A percentile compares a stretch with the other conserved stretches of the same genome.
Conservation (phyloP, 2,888 invertebrate species). For the Diarsia brunnea region DNA sequence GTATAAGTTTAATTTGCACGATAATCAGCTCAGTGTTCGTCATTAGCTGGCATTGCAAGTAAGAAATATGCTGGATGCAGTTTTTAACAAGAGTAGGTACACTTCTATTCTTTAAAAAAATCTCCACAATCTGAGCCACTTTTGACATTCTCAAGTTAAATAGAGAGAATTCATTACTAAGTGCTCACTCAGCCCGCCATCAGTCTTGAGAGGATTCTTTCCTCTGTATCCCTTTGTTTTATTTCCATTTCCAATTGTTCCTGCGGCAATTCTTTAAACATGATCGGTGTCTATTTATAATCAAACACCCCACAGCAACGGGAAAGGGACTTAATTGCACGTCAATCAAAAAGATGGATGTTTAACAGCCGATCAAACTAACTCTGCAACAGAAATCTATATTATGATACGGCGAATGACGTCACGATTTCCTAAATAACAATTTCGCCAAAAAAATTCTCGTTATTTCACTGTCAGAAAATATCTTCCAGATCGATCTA, state of each 20-base stretch:
- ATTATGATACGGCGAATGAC: not conserved
- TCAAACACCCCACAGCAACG: not conserved
- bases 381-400: not conserved
- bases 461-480: not conserved
- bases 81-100: not conserved
- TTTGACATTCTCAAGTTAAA: not conserved
- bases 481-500: not conserved
- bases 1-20: constrained; percentile 5
- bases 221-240: not conserved
- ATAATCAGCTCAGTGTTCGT: not conserved
- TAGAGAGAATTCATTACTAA: not conserved
- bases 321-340: constrained; percentile 30
- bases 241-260: not conserved
- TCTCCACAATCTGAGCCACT: not conserved
- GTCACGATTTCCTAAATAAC: not conserved
- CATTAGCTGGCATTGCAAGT: not conserved
- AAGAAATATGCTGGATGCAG: not conserved
- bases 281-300: constrained; percentile 13
- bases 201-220: not conserved
- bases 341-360: constrained; percentile 36
- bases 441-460: not conserved
- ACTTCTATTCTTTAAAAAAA: not conserved
- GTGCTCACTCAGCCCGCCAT: not conserved
- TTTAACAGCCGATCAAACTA: constrained; percentile 36
- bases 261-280: too few species aligned